These are phyloP conservation scores for Sarcophaga variegata DNA, from an alignment of 2,888 invertebrate genomes.

Conservation along the genomic window DNA sequence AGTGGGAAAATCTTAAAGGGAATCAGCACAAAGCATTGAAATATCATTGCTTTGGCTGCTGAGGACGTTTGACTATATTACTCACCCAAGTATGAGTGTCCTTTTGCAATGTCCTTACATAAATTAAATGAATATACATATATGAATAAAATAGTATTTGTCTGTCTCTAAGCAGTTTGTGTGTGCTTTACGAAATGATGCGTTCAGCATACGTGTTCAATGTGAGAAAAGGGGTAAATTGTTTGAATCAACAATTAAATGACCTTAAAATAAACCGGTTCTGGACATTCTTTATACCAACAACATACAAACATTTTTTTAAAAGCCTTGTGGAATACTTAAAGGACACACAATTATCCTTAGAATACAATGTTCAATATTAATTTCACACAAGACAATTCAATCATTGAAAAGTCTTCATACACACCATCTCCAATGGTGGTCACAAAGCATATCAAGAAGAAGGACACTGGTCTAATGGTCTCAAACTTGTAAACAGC, in stretches of 20 bases:
- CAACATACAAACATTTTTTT: neutral
- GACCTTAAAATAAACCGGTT: constrained; percentile 76
- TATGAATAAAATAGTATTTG: constrained; percentile 46
- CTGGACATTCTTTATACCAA: constrained; percentile 73
- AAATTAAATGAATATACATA: constrained; percentile 71
- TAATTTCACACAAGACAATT: constrained; percentile 3
- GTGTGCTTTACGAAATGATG: neutral
- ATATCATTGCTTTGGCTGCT: constrained; percentile 41
- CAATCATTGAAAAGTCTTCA: neutral
- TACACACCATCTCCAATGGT: neutral
- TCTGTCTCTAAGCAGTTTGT: constrained; percentile 23
- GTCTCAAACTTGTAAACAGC: constrained; percentile 20
- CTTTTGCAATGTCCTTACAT: constrained; percentile 81
- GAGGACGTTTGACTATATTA: neutral
- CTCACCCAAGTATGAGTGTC: constrained; percentile 72
- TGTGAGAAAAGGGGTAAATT: constrained; percentile 69
- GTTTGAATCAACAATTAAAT: constrained; percentile 62
- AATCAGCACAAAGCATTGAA: constrained; percentile 7
- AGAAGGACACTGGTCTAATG: constrained; percentile 35
- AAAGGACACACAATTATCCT: neutral
- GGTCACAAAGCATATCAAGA: constrained; percentile 19
- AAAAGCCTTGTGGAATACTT: neutral
- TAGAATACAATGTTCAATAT: constrained; percentile 25
- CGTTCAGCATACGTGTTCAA: neutral
- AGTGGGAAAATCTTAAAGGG: constrained; percentile 61